phyloP scores from a whole-genome alignment of 2,113 vertebrate species.

The Poeciliopsis turrubarensis region DNA sequence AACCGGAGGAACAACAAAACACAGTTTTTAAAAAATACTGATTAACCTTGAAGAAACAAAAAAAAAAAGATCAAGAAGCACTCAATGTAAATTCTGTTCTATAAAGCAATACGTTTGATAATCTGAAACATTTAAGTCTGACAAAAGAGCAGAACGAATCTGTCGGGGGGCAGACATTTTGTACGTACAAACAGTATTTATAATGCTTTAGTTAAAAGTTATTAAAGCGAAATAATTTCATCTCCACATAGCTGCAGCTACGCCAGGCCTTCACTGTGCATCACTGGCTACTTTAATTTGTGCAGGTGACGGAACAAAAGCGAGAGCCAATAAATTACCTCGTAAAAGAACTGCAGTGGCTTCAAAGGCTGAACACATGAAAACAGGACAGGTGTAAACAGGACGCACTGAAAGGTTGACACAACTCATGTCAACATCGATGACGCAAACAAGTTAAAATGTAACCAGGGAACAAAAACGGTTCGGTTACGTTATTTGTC shows the following conservation, averaged over 20 bases:
- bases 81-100: too few relatives aligned
- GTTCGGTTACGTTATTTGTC: slow-evolving; percentile 1
- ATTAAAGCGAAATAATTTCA: not conserved
- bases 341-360: not conserved
- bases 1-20: too few relatives aligned
- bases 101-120: too few relatives aligned
- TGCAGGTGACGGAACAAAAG: not conserved
- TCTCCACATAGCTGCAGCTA: not conserved
- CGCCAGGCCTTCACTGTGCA: not conserved
- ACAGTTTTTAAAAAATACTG: too few relatives aligned
- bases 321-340: not conserved
- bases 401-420: not conserved
- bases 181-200: too few relatives aligned
- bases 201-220: not conserved
- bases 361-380: slow-evolving; percentile 1
- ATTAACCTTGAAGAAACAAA: too few relatives aligned
- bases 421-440: not conserved
- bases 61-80: too few relatives aligned
- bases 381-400: too few relatives aligned
- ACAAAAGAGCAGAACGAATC: too few relatives aligned
- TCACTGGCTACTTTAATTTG: not conserved
- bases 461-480: not conserved
- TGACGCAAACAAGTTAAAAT: not conserved
- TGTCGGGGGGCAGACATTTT: too few relatives aligned
- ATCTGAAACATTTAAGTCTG: too few relatives aligned